Conservation (phyloP, 2,888 invertebrate genomes). For the Scaptomyza cyrtandrae region DNA sequence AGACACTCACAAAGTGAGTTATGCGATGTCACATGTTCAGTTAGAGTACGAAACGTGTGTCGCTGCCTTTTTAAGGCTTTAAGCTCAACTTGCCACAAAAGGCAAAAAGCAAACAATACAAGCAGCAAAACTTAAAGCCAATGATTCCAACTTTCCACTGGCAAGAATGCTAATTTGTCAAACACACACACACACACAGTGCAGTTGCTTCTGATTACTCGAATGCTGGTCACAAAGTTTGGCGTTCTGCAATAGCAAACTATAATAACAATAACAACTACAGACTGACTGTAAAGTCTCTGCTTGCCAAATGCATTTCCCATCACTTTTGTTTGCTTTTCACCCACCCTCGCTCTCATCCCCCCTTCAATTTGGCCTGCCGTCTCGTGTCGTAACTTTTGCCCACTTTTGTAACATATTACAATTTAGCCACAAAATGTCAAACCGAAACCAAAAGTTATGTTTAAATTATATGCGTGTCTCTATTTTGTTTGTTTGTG, state of each 20-base stretch:
- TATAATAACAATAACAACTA: conserved; percentile 24
- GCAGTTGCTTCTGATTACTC: conserved; percentile 54
- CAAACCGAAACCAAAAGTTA: conserved; percentile 76
- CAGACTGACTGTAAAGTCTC: conserved; percentile 17
- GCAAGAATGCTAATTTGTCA: conserved; percentile 71
- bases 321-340: conserved; percentile 27
- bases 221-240: conserved; percentile 45
- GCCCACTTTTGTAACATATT: conserved; percentile 69
- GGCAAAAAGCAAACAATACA: conserved; percentile 57
- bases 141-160: conserved; percentile 47
- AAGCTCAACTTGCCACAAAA: conserved; percentile 54
- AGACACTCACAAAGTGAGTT: conserved; percentile 45
- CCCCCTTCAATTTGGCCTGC: neutral
- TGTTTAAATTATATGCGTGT: conserved; percentile 58
- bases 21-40: conserved; percentile 57
- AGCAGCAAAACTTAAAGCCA: conserved; percentile 35
- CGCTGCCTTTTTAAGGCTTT: conserved; percentile 66
- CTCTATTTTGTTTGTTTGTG: neutral
- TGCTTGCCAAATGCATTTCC: conserved; percentile 48
- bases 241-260: conserved; percentile 27
- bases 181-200: conserved; percentile 17
- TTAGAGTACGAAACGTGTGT: conserved; percentile 45
- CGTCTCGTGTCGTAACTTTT: conserved; percentile 58
- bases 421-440: conserved; percentile 77
- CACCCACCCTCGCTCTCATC: too few species aligned